Evolutionary conservation across 1,140 invertebrate genomes (phyloP), one percentile per base, ranked within the genome.

Genomic region (Cotesia chilonis): DNA sequence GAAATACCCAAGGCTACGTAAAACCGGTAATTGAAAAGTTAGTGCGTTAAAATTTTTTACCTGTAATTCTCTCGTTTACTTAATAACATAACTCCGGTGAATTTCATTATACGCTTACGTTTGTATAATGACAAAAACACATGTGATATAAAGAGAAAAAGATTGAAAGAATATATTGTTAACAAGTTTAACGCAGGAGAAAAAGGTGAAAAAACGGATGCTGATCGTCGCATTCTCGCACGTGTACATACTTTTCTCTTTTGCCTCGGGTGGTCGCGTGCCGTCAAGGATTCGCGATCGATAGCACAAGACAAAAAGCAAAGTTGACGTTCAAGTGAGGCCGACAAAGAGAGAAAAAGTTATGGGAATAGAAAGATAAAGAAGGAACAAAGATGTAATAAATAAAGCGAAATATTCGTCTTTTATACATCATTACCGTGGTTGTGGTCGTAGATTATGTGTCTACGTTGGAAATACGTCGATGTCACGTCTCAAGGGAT

Each of bases 191-290:
- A 65, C 57, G 47, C 41, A 70, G 17, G 47, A 65, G 5, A 52
- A 52, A 70, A 64, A 20, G n/a, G 36, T 37, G 10, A 63, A 63
- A 9, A 36, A 63, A 41, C 60, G 47, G 14, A 55, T 55, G 60
- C 36, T 63, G 60, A 38, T 63, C 54, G 61, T n/a, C 36, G 51
- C 60, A 20, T 52, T 38, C 17, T 68, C 55, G 70, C 65, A 71
- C 70, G 68, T 66, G 68, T 71, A 66, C 64, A 14, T 20, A 41
- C 64, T 66, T 66, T 66, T 41, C 64, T 66, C 60, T 37, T 38
- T 52, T 66, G 64, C 74, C 74, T 75, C 74, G 74, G 74, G 74
- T 75, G 74, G 74, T 75, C 74, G 74, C 74, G 74, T 75, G 74
- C 74, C 74, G 41, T 70, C 64, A 72, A 68, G 74, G 74, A 75